phyloP scores from a whole-genome alignment of 2,888 invertebrate genomes.

The Amphimallon solstitiale region DNA sequence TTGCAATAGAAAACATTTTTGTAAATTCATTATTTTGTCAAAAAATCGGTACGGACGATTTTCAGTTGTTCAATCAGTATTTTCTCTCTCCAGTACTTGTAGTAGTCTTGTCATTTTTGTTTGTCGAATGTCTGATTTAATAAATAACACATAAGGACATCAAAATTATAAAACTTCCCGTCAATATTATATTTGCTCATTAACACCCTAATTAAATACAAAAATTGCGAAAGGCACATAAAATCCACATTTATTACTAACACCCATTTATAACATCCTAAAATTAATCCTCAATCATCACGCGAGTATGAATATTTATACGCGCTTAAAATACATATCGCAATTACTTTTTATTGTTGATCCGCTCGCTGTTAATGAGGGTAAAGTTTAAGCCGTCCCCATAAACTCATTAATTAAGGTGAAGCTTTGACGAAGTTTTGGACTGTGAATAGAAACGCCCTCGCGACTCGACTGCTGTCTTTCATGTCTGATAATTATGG shows the following conservation, averaged over 20 bases:
- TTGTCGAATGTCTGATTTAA: not conserved
- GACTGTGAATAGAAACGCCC: slow-evolving; percentile 52
- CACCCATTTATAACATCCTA: not conserved
- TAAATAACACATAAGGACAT: not conserved
- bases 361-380: slow-evolving; percentile 45
- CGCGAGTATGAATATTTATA: not conserved
- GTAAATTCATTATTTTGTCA: no score
- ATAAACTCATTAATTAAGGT: slow-evolving; percentile 60
- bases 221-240: no score
- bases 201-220: no score
- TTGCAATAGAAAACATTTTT: no score
- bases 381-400: slow-evolving; percentile 47
- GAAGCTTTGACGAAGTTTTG: slow-evolving; percentile 54
- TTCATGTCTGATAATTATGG: slow-evolving; percentile 51
- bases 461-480: slow-evolving; percentile 50
- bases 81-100: no score
- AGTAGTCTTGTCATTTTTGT: no score
- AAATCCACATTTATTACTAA: not conserved
- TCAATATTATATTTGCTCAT: no score
- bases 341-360: slow-evolving; percentile 39
- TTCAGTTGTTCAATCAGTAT: no score
- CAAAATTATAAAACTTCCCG: no score
- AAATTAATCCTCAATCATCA: not conserved
- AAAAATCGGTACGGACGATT: no score
- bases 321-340: slow-evolving; percentile 15